phyloP scores from a whole-genome alignment of 2,797 vertebrate genomes.

The Oceanodroma leucorhoa region DNA sequence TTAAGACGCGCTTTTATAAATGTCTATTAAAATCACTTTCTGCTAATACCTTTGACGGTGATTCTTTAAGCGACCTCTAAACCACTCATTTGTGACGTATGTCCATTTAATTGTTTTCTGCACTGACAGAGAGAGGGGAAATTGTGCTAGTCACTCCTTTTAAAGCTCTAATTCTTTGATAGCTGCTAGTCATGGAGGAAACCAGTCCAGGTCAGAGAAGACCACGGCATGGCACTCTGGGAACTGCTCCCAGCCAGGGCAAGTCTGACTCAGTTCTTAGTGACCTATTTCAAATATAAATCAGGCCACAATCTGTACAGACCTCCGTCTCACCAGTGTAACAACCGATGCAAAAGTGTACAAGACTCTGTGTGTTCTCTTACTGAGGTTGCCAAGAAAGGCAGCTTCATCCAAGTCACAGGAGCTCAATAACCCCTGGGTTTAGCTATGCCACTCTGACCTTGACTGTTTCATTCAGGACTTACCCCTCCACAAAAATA shows the following conservation, averaged over 20 bases:
- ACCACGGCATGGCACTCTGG: neutral
- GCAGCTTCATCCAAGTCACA: slow-evolving; percentile 3
- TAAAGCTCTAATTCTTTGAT: neutral
- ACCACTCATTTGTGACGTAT: too few relatives aligned
- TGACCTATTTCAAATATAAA: slow-evolving; percentile 5
- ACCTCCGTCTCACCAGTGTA: neutral
- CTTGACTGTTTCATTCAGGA: slow-evolving; percentile 47
- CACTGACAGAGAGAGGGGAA: neutral
- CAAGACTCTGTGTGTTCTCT: slow-evolving; percentile 1
- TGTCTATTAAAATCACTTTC: too few relatives aligned
- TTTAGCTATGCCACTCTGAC: slow-evolving; percentile 47
- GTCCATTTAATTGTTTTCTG: neutral
- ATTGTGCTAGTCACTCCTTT: neutral
- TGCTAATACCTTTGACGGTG: too few relatives aligned
- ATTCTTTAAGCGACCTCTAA: too few relatives aligned
- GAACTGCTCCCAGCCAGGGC: neutral
- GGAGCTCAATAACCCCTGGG: slow-evolving; percentile 37
- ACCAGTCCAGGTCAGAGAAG: slow-evolving; percentile 5
- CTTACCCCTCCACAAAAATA: slow-evolving; percentile 55
- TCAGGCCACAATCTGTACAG: neutral
- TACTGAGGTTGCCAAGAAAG: slow-evolving; percentile 51
- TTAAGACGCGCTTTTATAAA: too few relatives aligned
- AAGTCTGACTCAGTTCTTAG: neutral
- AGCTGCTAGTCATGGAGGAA: neutral
- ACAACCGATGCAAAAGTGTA: neutral